A percentile compares a stretch with the other conserved stretches of the same genome.
Evolutionary conservation across 2,888 invertebrate genomes (phyloP).

Genomic region (Macaria liturata): DNA sequence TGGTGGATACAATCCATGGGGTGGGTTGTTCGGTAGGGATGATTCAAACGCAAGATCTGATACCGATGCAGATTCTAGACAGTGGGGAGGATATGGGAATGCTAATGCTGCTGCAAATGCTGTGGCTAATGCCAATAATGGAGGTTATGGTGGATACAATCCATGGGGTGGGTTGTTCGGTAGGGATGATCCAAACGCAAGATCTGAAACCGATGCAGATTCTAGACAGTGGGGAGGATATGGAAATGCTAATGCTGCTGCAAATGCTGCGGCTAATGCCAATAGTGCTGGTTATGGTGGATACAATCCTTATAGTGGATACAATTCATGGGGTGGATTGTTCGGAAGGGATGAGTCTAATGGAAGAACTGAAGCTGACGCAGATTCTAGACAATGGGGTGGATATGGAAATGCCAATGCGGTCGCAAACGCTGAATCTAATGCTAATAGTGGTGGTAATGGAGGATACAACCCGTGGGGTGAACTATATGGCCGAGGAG

Average conservation of each 20-base stretch:
- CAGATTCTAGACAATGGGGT: neutral
- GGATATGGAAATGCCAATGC: neutral
- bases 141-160: neutral
- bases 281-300: slow-evolving; percentile 2
- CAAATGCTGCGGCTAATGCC: slow-evolving; percentile 3
- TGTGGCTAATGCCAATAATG: slow-evolving; percentile 3
- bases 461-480: too few relatives aligned
- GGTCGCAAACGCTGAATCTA: slow-evolving; percentile 6
- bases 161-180: too few relatives aligned
- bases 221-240: neutral
- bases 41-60: neutral
- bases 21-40: slow-evolving; percentile 1
- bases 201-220: neutral
- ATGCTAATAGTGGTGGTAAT: slow-evolving; percentile 1
- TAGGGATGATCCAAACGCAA: slow-evolving; percentile 1
- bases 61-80: neutral
- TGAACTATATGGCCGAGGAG: too few relatives aligned
- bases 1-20: neutral
- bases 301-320: neutral
- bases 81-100: neutral
- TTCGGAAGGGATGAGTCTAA: neutral
- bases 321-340: neutral
- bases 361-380: neutral
- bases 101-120: slow-evolving; percentile 6
- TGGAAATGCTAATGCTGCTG: neutral